Evolutionary conservation across 2,888 invertebrate genomes (phyloP).

Genomic region (Apoda limacodes): DNA sequence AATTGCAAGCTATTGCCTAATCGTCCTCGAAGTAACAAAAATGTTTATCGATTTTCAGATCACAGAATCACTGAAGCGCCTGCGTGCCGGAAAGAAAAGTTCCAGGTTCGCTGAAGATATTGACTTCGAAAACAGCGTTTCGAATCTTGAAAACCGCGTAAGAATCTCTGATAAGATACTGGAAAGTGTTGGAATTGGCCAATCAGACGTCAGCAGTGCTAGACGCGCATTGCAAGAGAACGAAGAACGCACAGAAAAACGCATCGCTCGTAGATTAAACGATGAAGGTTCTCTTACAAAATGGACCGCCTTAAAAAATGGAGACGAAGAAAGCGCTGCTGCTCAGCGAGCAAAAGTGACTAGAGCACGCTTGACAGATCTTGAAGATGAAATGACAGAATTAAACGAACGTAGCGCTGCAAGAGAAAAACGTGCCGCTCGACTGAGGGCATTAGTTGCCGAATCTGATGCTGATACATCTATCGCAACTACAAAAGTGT

Average conservation of each 20-base stretch:
- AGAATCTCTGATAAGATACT: slow-evolving; percentile 74
- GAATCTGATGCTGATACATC: slow-evolving; percentile 62
- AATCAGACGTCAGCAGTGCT: slow-evolving; percentile 60
- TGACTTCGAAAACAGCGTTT: slow-evolving; percentile 72
- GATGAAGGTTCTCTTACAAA: slow-evolving; percentile 65
- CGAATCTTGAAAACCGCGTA: slow-evolving; percentile 68
- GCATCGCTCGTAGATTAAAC: slow-evolving; percentile 52
- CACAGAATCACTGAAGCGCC: slow-evolving; percentile 68
- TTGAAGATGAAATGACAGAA: slow-evolving; percentile 82
- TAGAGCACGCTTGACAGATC: slow-evolving; percentile 75
- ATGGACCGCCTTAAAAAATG: slow-evolving; percentile 72
- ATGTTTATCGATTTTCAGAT: too few species aligned
- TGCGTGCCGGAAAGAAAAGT: slow-evolving; percentile 71
- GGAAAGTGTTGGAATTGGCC: slow-evolving; percentile 73
- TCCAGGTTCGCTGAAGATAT: slow-evolving; percentile 72
- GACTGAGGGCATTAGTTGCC: slow-evolving; percentile 76
- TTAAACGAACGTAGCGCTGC: slow-evolving; percentile 75
- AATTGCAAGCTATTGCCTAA: too few species aligned
- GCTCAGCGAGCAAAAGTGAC: slow-evolving; percentile 74
- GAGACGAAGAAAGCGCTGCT: slow-evolving; percentile 67
- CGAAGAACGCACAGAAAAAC: slow-evolving; percentile 60
- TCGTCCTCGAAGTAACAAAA: too few species aligned
- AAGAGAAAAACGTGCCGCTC: slow-evolving; percentile 78
- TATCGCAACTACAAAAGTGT: slow-evolving; percentile 43
- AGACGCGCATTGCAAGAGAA: slow-evolving; percentile 57